Evolutionary conservation across 2,888 invertebrate genomes (phyloP), one percentile per base, ranked within the genome.

Genomic region (Diarsia brunnea): DNA sequence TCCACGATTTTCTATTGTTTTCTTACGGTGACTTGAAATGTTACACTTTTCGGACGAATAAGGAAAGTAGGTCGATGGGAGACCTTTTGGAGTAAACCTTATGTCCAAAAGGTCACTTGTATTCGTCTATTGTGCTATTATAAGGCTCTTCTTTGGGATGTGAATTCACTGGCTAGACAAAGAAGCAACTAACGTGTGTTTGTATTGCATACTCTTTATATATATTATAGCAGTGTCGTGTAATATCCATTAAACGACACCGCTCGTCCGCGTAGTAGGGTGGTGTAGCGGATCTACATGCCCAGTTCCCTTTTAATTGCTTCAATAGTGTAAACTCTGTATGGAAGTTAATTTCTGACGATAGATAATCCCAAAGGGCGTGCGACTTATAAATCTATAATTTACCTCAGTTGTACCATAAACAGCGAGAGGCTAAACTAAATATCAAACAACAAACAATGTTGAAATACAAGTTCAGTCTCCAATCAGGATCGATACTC

Each of bases 391-490:
- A 14, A 24, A 47, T 16, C 16, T 55, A 8, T 27, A 55, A 16
- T 12, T 24, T 12, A 27, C 1, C 16, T 27, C 12, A 63, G 43
- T 16, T 63, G 8, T 63, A 63, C 8, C n/a, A 43, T 16, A n/a
- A 51, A 61, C 47, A 43, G 2, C 19, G 4, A 55, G 67, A 58
- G 5, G n/a, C 21, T 24, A 16, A 60, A 69, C 3, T 63, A 47
- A 69, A 53, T 45, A 63, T 24, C 45, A 60, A 68, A 58, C 60
- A 60, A 61, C 43, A 5, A 72, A 72, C 47, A 38, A 27, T 47
- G 51, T 27, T 83, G 55, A 71, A 86, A 78, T 69, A 67, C 71
- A 78, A 83, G 78, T 77, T 78, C 11, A 45, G 68, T 69, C 63
- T n/a, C 61, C 75, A 73, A 65, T 49, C 58, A 74, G 71, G 68